Evolutionary conservation across 2,888 invertebrate species (phyloP), one percentile per base, ranked within the genome.

Genomic region (Scrobipalpa costella): DNA sequence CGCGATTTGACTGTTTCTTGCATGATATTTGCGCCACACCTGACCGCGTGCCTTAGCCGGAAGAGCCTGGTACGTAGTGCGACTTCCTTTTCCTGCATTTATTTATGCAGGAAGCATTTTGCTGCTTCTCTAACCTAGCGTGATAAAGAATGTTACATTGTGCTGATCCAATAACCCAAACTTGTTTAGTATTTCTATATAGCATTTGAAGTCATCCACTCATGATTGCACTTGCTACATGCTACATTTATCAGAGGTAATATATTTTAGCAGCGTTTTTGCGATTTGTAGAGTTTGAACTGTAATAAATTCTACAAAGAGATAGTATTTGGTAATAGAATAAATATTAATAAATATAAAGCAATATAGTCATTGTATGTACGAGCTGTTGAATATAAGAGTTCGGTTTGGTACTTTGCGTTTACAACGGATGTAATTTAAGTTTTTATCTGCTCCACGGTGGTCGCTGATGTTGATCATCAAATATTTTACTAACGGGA

Each of bases 321-420:
- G n/a, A 40, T 59, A 44, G 21, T 57, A 36, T 17, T 68, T 71
- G 67, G 71, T 69, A n/a, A n/a, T n/a, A n/a, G n/a, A 70, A 70
- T 73, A 75, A 74, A 73, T 78, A 77, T 78, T 75, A 73, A 60
- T 57, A 65, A 59, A 72, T 77, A 75, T 77, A 74, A 79, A 82
- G 79, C 80, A 78, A 78, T 81, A 75, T 76, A 78, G 73, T 79
- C 66, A 76, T 77, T 81, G 79, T 82, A 81, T 83, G 81, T 84
- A 84, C 80, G 78, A 83, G 81, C 80, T 77, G 71, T 67, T 71
- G 73, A 75, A 65, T 73, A 68, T 69, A 72, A 61, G 36, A 38
- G 75, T 80, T 78, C 71, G 71, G 68, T 80, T 74, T 73, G 72
- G 77, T 76, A 76, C 72, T 72, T 73, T 77, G 73, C 75, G 73